Conservation (phyloP, 2,113 vertebrate genomes). For the Barnardius zonarius region DNA sequence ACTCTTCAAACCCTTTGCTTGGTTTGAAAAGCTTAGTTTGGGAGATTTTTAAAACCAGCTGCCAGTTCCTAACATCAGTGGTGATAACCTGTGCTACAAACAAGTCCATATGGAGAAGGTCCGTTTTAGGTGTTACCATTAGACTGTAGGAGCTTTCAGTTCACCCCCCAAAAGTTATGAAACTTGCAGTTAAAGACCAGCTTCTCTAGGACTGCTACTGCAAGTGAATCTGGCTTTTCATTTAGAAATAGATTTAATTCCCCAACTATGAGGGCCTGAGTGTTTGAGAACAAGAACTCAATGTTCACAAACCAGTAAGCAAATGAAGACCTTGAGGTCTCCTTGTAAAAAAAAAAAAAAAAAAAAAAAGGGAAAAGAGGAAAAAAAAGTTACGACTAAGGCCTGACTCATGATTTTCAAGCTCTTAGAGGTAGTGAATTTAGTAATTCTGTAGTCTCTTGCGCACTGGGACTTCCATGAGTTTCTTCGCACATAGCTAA, state of each 20-base stretch:
- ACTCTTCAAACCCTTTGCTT: background rate
- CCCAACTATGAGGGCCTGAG: background rate
- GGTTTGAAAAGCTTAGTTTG: background rate
- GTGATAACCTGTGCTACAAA: background rate
- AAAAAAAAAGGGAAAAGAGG: background rate
- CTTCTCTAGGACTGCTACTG: background rate
- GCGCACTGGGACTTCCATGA: background rate
- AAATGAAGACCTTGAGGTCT: slow-evolving; percentile 8
- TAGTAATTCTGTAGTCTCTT: background rate
- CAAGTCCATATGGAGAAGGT: background rate
- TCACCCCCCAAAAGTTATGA: background rate
- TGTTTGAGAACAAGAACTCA: background rate
- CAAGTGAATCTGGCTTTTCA: background rate
- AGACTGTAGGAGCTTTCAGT: background rate
- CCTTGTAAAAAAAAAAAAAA: background rate
- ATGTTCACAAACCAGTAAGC: slow-evolving; percentile 7
- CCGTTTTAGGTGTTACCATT: background rate
- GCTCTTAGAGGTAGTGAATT: background rate
- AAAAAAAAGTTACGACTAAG: background rate
- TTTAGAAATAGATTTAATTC: background rate
- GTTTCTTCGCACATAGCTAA: background rate
- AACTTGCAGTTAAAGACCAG: background rate
- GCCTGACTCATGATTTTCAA: background rate
- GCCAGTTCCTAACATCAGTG: background rate
- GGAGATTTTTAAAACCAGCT: background rate